Percentiles rank a stretch among this genome's conserved stretches.
These are phyloP conservation scores for Oreotrochilus melanogaster DNA, from an alignment of 2,113 vertebrate species.

Conservation along the genomic window DNA sequence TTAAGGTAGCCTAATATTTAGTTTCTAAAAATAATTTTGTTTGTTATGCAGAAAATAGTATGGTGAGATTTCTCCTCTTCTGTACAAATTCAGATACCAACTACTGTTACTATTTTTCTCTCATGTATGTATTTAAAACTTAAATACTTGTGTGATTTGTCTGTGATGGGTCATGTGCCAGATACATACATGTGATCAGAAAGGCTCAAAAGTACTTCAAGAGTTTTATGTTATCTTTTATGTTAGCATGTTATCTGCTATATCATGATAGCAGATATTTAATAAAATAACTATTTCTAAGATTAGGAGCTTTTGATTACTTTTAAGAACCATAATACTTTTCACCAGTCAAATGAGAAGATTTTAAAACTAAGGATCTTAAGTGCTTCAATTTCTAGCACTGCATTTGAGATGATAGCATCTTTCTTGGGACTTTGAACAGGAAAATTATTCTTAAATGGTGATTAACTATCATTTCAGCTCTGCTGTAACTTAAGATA, in stretches of 20 bases:
- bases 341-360: neutral
- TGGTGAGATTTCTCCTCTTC: neutral
- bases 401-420: neutral
- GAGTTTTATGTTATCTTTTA: neutral
- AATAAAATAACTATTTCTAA: neutral
- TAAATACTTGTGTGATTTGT: neutral
- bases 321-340: neutral
- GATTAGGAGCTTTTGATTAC: neutral
- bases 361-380: neutral
- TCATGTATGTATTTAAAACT: neutral
- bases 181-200: neutral
- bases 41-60: neutral
- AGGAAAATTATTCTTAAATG: neutral
- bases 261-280: neutral
- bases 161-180: neutral
- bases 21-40: neutral
- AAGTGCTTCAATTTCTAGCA: neutral
- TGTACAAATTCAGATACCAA: neutral
- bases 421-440: neutral
- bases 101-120: neutral
- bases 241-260: neutral
- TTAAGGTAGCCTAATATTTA: neutral
- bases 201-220: neutral
- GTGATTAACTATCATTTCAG: neutral
- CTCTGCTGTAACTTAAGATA: neutral